Percentiles rank a stretch among this genome's conserved stretches.
These are phyloP conservation scores for Mormyrops attenuatus DNA, from an alignment of 2,797 vertebrate species.

Conservation along the genomic window DNA sequence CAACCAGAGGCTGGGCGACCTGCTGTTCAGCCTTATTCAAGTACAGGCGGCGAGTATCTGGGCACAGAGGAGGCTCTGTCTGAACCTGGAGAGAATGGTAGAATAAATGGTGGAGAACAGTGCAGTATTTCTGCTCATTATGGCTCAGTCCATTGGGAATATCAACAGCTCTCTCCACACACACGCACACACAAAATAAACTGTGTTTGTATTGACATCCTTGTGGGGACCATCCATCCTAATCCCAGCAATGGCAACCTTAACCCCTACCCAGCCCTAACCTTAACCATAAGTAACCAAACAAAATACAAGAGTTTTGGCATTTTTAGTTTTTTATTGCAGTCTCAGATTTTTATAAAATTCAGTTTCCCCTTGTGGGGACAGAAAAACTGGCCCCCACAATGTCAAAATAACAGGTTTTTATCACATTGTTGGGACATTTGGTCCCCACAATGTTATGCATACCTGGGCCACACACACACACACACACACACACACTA, in stretches of 20 bases:
- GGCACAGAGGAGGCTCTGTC: background rate
- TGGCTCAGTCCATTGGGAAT: background rate
- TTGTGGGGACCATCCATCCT: background rate
- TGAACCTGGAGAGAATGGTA: background rate
- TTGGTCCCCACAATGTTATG: background rate
- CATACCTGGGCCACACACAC: background rate
- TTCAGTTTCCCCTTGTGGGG: no score
- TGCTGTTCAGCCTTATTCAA: slow-evolving; percentile 6
- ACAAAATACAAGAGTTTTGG: background rate
- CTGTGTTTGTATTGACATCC: background rate
- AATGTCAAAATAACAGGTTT: no score
- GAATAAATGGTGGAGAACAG: slow-evolving; percentile 6
- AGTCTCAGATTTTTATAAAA: no score
- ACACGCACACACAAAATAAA: background rate
- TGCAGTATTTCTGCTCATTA: background rate
- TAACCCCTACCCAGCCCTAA: background rate
- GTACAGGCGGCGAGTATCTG: background rate
- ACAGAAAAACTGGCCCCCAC: no score
- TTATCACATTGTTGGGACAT: no score
- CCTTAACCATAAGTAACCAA: background rate
- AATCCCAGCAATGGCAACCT: background rate
- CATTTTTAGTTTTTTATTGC: no score
- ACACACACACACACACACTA: background rate
- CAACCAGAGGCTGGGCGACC: background rate
- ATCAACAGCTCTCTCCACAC: background rate